Evolutionary conservation across 2,888 invertebrate species (phyloP).

Genomic region (Anthophora plumipes): DNA sequence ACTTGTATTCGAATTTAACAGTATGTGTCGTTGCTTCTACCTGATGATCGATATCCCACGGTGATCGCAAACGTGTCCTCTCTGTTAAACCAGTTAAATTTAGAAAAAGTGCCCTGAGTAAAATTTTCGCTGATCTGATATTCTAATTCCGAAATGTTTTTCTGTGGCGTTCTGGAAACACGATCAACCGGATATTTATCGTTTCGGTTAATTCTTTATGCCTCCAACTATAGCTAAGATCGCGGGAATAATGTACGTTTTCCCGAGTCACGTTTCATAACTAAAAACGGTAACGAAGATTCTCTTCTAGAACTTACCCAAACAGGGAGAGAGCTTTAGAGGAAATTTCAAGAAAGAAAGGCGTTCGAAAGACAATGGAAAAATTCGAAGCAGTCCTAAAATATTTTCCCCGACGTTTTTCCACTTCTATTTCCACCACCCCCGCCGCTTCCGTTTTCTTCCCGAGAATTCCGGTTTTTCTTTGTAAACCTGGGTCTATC

Average conservation of each 20-base stretch:
- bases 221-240: no score
- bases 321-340: neutral
- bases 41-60: neutral
- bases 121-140: slow-evolving; percentile 1
- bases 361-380: neutral
- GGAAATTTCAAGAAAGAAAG: neutral
- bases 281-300: no score
- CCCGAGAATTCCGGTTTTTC: slow-evolving; percentile 11
- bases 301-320: neutral
- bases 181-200: no score
- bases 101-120: neutral
- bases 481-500: slow-evolving; percentile 3
- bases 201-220: no score
- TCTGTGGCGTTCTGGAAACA: neutral
- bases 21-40: no score
- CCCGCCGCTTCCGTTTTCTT: neutral
- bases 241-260: no score
- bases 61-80: no score
- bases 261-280: no score
- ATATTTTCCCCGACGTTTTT: neutral
- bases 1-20: neutral
- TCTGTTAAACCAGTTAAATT: neutral
- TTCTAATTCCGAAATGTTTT: slow-evolving; percentile 2
- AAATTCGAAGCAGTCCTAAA: neutral
- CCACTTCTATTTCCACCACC: neutral